Evolutionary conservation across 1,140 invertebrate species (phyloP).

Genomic region (Hesperophylax magnus): DNA sequence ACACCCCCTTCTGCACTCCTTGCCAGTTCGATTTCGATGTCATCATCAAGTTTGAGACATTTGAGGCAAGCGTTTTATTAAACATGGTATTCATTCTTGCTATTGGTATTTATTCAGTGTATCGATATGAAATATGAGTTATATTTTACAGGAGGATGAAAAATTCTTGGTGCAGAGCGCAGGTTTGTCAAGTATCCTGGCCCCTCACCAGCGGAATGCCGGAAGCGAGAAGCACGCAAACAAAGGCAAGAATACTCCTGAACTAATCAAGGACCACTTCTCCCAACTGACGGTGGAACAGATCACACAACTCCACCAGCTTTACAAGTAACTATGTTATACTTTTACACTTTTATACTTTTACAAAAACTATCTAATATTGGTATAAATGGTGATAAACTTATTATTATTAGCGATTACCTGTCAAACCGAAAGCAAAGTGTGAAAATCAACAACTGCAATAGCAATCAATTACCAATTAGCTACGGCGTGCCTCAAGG

Average conservation of each 20-base stretch:
- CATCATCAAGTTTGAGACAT: constrained; percentile 86
- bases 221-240: constrained; percentile 69
- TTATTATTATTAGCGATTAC: no score
- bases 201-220: constrained; percentile 80
- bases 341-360: no score
- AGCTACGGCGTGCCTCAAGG: no score
- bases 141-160: constrained; percentile 75
- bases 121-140: no score
- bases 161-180: constrained; percentile 80
- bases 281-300: constrained; percentile 78
- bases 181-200: constrained; percentile 75
- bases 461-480: no score
- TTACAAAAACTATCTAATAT: no score
- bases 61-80: constrained; percentile 64
- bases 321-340: constrained; percentile 77
- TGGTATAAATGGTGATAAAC: no score
- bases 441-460: no score
- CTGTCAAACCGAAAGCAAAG: no score
- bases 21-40: constrained; percentile 86
- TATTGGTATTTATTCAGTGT: no score
- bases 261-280: constrained; percentile 77
- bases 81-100: no score
- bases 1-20: constrained; percentile 84
- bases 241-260: constrained; percentile 68
- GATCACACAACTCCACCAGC: constrained; percentile 79